Evolutionary conservation across 2,797 vertebrate species (phyloP), one percentile per base, ranked within the genome.

Genomic region (Sebastes trivittatus): DNA sequence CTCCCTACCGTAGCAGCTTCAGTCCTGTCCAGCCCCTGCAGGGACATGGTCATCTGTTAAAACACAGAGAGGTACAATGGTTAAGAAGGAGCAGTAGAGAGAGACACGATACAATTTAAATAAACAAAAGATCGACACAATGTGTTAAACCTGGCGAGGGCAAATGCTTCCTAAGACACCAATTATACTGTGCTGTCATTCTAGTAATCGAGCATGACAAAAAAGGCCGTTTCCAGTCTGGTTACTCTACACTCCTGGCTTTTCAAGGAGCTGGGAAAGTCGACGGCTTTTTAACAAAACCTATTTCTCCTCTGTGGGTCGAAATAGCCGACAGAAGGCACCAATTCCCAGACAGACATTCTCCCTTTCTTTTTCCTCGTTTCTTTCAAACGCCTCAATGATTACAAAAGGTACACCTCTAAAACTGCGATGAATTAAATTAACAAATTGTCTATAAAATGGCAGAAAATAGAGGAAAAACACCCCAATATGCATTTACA

Each of bases 21-120:
- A 6, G 88, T 87, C 61, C 81, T 58, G 16, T 89, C 88, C 85
- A 92, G 84, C 27, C 75, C 91, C 72, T 83, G 91, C 89, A 96
- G 85, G 75, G 94, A 93, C 83, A 94, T 95, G 59, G 94, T 95
- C 93, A 95, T 95, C 94, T 96, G 81, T 30, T 61, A 56, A 75
- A 38, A 84, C 52, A 72, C 10, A 75, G 25, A 86, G 18, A 74
- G 8, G 27, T 0, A 54, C 23, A 75, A 56, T 4, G 10, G 27
- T 70, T 69, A 38, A 70, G 20, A 83, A 22, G 27, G 32, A 75
- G 68, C 32, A 34, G n/a, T 0, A 54, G 11, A 2, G 55, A 63
- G 14, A 75, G 36, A 34, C 18, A 56, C 34, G 5, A 52, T 9
- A 25, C 7, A 3, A 69, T 7, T 9, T 4, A 7, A 18, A 76